Evolutionary conservation across 2,888 invertebrate genomes (phyloP).

Genomic region (Parnassius glacialis): DNA sequence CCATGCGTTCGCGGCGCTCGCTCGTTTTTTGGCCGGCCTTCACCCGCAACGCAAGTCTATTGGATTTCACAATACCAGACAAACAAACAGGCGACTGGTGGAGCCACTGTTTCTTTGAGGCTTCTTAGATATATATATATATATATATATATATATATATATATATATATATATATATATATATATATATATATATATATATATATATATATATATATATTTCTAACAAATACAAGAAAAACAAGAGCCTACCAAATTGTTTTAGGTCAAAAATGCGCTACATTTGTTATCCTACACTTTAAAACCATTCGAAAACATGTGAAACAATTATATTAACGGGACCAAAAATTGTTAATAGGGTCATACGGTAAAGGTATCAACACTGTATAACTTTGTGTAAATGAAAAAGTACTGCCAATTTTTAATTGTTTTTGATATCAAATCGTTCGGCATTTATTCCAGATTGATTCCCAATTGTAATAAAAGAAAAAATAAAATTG

Average conservation of each 20-base stretch:
- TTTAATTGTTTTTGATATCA: too few relatives aligned
- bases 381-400: too few relatives aligned
- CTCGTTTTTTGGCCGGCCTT: conserved; percentile 69
- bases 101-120: conserved; percentile 43
- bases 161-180: too few relatives aligned
- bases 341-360: conserved; percentile 69
- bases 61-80: conserved; percentile 67
- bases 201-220: too few relatives aligned
- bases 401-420: too few relatives aligned
- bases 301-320: conserved; percentile 45
- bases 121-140: conserved; percentile 4
- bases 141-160: too few relatives aligned
- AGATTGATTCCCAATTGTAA: too few relatives aligned
- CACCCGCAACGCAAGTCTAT: conserved; percentile 69
- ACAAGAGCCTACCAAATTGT: not conserved
- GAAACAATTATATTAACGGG: conserved; percentile 52
- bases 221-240: conserved; percentile 24
- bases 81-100: conserved; percentile 29
- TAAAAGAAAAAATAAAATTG: too few relatives aligned
- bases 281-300: conserved; percentile 6
- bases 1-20: conserved; percentile 48
- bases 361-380: conserved; percentile 52
- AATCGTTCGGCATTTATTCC: too few relatives aligned
- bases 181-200: too few relatives aligned
- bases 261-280: not conserved